Percentiles rank a stretch among this genome's conserved stretches.
Conservation (phyloP, 1,140 invertebrate species). For the Scaptomyza pallida region DNA sequence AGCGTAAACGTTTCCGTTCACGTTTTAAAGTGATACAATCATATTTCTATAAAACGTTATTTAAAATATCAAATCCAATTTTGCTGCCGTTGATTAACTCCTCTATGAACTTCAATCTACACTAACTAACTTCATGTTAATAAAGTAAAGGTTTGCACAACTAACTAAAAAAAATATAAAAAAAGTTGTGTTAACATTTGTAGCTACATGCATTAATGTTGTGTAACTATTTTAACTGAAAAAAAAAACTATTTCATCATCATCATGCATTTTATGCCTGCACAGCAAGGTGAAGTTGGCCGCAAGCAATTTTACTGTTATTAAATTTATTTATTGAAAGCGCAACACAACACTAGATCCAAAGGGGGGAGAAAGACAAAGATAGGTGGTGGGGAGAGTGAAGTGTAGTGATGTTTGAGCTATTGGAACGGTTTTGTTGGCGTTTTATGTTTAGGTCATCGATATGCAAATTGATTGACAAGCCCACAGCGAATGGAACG, state of each 20-base stretch:
- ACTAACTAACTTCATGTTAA: too few species aligned
- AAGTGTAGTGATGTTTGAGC: not conserved
- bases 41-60: too few species aligned
- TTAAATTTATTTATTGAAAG: constrained; percentile 76
- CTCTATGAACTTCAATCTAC: constrained; percentile 1
- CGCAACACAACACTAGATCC: constrained; percentile 6
- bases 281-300: constrained; percentile 38
- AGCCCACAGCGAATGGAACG: constrained; percentile 13
- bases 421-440: constrained; percentile 6
- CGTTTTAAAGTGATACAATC: too few species aligned
- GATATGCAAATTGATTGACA: constrained; percentile 78
- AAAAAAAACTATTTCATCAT: not conserved
- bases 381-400: not conserved
- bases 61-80: not conserved
- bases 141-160: too few species aligned
- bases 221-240: too few species aligned
- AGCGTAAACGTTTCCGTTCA: too few species aligned
- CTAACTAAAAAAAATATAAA: too few species aligned
- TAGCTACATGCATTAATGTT: too few species aligned
- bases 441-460: constrained; percentile 59
- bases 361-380: not conserved
- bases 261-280: not conserved
- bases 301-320: constrained; percentile 56
- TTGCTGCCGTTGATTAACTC: not conserved
- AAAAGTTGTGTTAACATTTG: too few species aligned